These are phyloP conservation scores for silkworm (Bombyx mori) DNA, from an alignment of 1,140 invertebrate genomes.

Conservation along the genomic window DNA sequence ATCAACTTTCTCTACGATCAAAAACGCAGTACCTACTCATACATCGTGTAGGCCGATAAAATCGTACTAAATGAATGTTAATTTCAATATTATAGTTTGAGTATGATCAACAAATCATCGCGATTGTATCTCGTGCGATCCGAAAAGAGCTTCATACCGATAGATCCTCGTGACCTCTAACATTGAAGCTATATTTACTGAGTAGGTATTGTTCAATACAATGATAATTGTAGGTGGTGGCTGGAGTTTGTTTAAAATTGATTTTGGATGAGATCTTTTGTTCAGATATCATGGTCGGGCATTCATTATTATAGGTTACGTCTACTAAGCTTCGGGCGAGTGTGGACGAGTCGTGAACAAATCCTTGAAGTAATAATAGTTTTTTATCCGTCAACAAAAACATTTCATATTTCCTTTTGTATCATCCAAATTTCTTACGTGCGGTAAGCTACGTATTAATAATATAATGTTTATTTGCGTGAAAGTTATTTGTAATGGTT, in stretches of 20 bases:
- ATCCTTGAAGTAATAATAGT: no score
- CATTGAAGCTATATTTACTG: slow-evolving; percentile 44
- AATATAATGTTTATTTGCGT: no score
- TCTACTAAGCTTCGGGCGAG: slow-evolving; percentile 13
- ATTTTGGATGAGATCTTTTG: slow-evolving; percentile 50
- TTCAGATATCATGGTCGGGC: slow-evolving; percentile 38
- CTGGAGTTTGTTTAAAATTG: slow-evolving; percentile 66
- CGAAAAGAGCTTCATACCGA: slow-evolving; percentile 50
- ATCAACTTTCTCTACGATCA: background rate
- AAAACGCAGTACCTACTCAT: slow-evolving; percentile 3
- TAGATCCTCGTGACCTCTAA: slow-evolving; percentile 49
- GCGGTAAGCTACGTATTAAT: no score
- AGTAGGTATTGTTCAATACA: slow-evolving; percentile 44
- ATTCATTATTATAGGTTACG: slow-evolving; percentile 49
- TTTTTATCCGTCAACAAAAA: no score
- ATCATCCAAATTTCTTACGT: no score
- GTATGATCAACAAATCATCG: slow-evolving; percentile 61
- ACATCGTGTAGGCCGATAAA: slow-evolving; percentile 27
- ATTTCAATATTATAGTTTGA: slow-evolving; percentile 62
- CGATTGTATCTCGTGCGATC: slow-evolving; percentile 56
- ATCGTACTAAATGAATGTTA: slow-evolving; percentile 57
- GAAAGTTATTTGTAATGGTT: no score
- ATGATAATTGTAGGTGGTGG: slow-evolving; percentile 62
- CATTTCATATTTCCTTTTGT: no score
- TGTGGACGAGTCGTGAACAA: background rate